Evolutionary conservation across 2,797 vertebrate genomes (phyloP), one percentile per base, ranked within the genome.

Genomic region (Clarias platycephalus): DNA sequence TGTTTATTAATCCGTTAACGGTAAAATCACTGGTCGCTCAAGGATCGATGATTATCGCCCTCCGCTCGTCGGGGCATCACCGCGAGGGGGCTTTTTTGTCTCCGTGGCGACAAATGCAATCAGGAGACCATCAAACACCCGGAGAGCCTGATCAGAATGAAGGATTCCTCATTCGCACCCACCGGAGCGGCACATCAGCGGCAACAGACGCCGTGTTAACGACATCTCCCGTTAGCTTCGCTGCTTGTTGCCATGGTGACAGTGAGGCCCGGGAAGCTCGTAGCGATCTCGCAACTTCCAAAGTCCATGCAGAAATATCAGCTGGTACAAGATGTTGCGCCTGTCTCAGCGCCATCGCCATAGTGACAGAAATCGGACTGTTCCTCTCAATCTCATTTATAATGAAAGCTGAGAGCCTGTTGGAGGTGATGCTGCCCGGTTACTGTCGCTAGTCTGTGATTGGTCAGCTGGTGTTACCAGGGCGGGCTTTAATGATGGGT

Each of bases 361-460:
- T 26, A 26, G 76, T 0, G 20, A 79, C 58, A 18, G 57, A 79
- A 63, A n/a, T 60, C 1, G 1, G 16, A n/a, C 4, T 77, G 31
- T 60, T 40, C 31, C 34, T 40, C 34, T n/a, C 4, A 1, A 5
- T 34, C n/a, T 37, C 13, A 22, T 58, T 58, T 34, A 24, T 37
- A 60, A 77, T 60, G 58, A 74, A 55, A 20, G 6, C 44, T 18
- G 7, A 55, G 44, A 76, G 28, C 26, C 10, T 34, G 26, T 5
- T 34, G 28, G 7, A 8, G 5, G 5, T 60, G 75, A 60, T 57
- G 7, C 31, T 44, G 24, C 76, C 34, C 63, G 26, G 58, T 79
- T 63, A 79, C 76, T 26, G 58, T 79, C 40, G 34, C 76, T 79
- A 79, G 34, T 15, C 34, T 79, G n/a, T 44, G 76, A 44, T 63